These are phyloP conservation scores for Acinonyx jubatus DNA, from an alignment of 2,113 vertebrate species.

Conservation along the genomic window DNA sequence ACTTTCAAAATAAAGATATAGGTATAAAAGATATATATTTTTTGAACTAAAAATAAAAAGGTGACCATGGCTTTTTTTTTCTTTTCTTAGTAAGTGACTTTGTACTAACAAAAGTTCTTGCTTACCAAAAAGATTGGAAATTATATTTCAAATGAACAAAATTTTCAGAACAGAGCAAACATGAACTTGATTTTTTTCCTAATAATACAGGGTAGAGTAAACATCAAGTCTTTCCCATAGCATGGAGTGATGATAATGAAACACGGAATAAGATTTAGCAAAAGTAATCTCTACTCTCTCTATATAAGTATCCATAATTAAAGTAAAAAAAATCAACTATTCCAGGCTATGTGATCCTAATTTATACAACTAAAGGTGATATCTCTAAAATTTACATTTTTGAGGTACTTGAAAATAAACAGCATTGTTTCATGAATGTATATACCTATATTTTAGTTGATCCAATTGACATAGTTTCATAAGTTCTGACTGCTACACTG, in stretches of 20 bases:
- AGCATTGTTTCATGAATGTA: not conserved
- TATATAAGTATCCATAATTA: not conserved
- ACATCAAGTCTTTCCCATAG: not conserved
- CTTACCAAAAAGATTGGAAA: not conserved
- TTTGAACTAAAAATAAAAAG: constrained; percentile 12
- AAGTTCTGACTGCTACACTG: not conserved
- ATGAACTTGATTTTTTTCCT: not conserved
- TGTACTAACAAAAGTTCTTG: not conserved
- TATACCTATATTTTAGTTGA: not conserved
- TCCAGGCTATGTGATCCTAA: not conserved
- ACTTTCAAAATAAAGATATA: not conserved
- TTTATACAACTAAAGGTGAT: not conserved
- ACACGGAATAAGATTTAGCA: not conserved
- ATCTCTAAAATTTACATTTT: not conserved
- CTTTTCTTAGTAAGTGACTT: not conserved
- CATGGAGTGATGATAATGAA: not conserved
- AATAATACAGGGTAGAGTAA: not conserved
- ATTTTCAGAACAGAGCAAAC: not conserved
- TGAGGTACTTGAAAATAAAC: not conserved
- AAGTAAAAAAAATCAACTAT: not conserved
- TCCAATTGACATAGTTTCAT: not conserved
- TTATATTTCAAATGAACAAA: not conserved
- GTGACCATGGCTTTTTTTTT: not conserved
- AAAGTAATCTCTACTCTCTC: not conserved
- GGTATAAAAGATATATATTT: not conserved